phyloP scores from a whole-genome alignment of 2,797 vertebrate genomes.

The Apodemus agrarius region DNA sequence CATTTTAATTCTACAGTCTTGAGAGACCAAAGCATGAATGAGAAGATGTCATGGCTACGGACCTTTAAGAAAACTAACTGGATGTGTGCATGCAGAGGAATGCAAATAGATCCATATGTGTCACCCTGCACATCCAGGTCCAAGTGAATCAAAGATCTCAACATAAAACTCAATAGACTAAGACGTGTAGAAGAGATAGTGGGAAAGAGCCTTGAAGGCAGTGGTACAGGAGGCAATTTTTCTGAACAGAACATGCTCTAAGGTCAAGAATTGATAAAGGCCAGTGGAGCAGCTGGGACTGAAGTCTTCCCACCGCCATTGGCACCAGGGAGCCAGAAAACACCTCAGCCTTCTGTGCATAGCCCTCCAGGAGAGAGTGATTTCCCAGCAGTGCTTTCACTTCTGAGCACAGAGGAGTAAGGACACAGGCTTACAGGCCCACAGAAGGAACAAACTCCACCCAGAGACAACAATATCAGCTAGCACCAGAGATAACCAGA shows the following conservation, averaged over 20 bases:
- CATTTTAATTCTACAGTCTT: not conserved
- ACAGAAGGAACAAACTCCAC: too few relatives aligned
- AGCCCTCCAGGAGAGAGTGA: too few relatives aligned
- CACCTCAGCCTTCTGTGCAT: too few relatives aligned
- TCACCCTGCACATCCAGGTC: not conserved
- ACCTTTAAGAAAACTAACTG: not conserved
- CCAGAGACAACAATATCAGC: too few relatives aligned
- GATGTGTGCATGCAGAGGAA: not conserved
- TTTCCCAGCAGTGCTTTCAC: too few relatives aligned
- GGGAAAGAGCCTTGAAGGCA: not conserved
- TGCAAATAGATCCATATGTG: not conserved
- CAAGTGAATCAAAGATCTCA: not conserved
- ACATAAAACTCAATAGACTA: not conserved
- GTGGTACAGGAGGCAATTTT: not conserved
- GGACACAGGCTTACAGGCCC: too few relatives aligned
- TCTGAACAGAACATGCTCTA: not conserved
- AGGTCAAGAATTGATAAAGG: too few relatives aligned
- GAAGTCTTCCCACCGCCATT: too few relatives aligned
- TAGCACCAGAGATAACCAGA: too few relatives aligned
- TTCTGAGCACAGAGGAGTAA: too few relatives aligned
- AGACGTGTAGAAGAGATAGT: not conserved
- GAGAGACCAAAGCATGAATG: not conserved
- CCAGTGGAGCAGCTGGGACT: too few relatives aligned
- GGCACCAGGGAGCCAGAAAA: too few relatives aligned
- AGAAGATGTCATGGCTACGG: not conserved